A percentile compares a stretch with the other conserved stretches of the same genome.
Evolutionary conservation across 1,140 invertebrate genomes (phyloP).

Genomic region (Arion vulgaris): DNA sequence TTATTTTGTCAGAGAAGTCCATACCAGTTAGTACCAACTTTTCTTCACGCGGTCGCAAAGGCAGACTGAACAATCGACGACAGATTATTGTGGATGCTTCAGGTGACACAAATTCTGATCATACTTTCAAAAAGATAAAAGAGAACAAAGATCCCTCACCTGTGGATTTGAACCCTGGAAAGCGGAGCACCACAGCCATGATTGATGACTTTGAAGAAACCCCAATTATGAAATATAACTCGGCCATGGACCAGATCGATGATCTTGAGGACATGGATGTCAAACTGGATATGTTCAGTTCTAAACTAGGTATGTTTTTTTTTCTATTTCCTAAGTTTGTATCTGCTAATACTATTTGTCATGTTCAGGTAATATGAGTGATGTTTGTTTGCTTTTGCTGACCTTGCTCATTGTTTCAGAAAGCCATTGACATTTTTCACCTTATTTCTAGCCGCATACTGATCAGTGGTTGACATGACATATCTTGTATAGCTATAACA

Average conservation of each 20-base stretch:
- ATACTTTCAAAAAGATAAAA: not conserved
- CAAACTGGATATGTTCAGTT: slow-evolving; percentile 3
- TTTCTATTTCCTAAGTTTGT: not conserved
- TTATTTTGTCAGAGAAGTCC: slow-evolving; percentile 21
- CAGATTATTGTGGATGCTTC: slow-evolving; percentile 35
- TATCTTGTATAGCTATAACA: no score
- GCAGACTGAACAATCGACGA: slow-evolving; percentile 5
- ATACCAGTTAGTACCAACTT: not conserved
- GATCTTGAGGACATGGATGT: slow-evolving; percentile 24
- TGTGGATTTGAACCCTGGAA: not conserved
- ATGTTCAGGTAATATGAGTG: no score
- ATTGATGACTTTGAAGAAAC: slow-evolving; percentile 34
- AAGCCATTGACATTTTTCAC: no score
- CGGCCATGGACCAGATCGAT: not conserved
- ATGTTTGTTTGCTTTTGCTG: no score
- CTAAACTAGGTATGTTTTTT: not conserved
- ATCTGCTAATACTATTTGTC: no score
- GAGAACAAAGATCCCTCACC: slow-evolving; percentile 19
- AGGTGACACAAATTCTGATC: slow-evolving; percentile 17
- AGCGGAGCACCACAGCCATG: slow-evolving; percentile 11
- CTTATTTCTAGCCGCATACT: no score
- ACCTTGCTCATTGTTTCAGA: no score
- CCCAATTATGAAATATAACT: slow-evolving; percentile 4
- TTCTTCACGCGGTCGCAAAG: slow-evolving; percentile 11
- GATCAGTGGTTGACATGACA: no score